phyloP scores from a whole-genome alignment of 2,797 vertebrate genomes.

The Enteromius radiatus region DNA sequence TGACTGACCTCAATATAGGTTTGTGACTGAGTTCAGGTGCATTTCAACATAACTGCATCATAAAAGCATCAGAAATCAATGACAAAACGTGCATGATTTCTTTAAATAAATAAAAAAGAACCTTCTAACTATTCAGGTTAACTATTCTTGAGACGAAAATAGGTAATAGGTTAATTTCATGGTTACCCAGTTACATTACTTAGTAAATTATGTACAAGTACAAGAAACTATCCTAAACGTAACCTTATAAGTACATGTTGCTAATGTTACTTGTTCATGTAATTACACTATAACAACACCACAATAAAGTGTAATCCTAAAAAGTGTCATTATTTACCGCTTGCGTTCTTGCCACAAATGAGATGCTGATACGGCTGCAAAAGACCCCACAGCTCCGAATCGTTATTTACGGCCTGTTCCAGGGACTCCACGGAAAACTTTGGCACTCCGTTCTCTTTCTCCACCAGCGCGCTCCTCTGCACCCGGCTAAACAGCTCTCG shows the following conservation, averaged over 20 bases:
- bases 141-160: background rate
- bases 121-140: background rate
- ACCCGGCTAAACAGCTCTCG: constrained; percentile 77
- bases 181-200: background rate
- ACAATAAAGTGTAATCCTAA: background rate
- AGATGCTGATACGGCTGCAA: constrained; percentile 84
- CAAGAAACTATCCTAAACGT: background rate
- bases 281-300: background rate
- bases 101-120: background rate
- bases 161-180: background rate
- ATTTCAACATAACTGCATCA: constrained; percentile 21
- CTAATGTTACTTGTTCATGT: background rate
- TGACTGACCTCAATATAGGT: constrained; percentile 34
- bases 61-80: background rate
- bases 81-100: background rate
- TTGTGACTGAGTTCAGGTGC: constrained; percentile 30
- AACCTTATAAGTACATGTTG: background rate
- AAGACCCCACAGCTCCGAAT: constrained; percentile 84
- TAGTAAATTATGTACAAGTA: background rate
- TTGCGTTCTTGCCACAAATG: constrained; percentile 83
- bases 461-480: constrained; percentile 76
- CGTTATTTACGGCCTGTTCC: constrained; percentile 80
- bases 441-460: constrained; percentile 78
- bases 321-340: constrained; percentile 71
- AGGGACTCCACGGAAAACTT: constrained; percentile 78